Conservation (phyloP, 2,888 invertebrate species). For the Diplolepis rosae region DNA sequence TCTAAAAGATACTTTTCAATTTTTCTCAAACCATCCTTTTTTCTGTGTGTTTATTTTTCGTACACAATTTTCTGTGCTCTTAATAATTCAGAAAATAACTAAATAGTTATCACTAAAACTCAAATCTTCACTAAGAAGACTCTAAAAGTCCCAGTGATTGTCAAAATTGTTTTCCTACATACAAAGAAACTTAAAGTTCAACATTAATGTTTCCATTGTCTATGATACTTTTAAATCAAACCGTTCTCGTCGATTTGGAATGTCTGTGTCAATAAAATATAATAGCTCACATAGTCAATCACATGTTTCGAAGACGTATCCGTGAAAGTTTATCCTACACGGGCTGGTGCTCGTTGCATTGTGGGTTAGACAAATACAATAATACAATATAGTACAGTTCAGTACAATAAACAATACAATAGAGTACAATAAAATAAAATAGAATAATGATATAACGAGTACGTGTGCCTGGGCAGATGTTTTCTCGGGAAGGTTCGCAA, state of each 20-base stretch:
- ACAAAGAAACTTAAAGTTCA: no score
- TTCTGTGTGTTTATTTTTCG: no score
- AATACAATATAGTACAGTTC: constrained; percentile 45
- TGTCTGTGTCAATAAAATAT: background rate
- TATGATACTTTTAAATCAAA: background rate
- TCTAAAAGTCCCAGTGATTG: no score
- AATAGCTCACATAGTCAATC: constrained; percentile 6
- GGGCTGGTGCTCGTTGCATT: constrained; percentile 41
- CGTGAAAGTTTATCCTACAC: constrained; percentile 9
- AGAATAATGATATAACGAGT: constrained; percentile 34
- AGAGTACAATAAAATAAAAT: constrained; percentile 8
- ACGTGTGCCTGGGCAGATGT: constrained; percentile 33
- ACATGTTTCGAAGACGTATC: constrained; percentile 5
- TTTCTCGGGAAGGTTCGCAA: constrained; percentile 16
- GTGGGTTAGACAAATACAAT: constrained; percentile 45
- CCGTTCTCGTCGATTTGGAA: constrained; percentile 5
- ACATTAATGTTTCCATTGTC: no score
- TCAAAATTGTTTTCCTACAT: no score
- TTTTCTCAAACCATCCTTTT: no score
- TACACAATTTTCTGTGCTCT: no score
- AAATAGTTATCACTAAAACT: no score
- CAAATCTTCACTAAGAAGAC: no score
- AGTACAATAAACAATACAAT: constrained; percentile 36
- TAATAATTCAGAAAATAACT: no score
- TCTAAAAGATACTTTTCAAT: no score